Base-by-base conservation (phyloP, 35 echinoderm and acorn worm genomes). In the Ophioderma brevispina region DNA sequence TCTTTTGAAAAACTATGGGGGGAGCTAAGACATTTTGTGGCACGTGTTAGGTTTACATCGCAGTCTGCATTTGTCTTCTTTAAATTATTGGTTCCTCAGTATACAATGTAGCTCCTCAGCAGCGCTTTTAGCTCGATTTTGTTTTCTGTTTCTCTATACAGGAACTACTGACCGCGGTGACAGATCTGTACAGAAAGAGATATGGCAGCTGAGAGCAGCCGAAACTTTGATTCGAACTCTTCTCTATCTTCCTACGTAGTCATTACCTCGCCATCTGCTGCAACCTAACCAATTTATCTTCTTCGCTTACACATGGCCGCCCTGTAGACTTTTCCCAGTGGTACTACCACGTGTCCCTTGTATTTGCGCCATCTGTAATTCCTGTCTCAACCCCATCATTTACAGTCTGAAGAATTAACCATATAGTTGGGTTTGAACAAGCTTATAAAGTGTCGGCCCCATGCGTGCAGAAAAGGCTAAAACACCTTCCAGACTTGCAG, bases 351-450 rank as follows among this genome's bases (percentile, higher is more conserved):
- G 34, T 93, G 21, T 89, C 94, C 13, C n/a, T n/a, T n/a, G 94
- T 96, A 5, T 90, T 96, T 76, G 93, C 0, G 91, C 94, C 17
- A 37, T 96, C 3, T 88, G 38, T 31, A 96, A 92, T 40, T 93
- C 86, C 34, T 96, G 94, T 81, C 64, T 96, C 23, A 93, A 96
- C 82, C 94, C 94, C 3, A 88, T 96, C 43, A 96, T 96, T 76
- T 96, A 96, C 39, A 89, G 87, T 13, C 87, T 96, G 5, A 92
- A 93, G 56, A 85, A 96, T 33, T 70, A 82, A 39, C 77, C 82
- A 0, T 96, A 93, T 37, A 50, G 94, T 31, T 81, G 14, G 94
- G 90, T 2, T 36, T 96, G 28, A 55, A 49, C 49, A 94, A 40
- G 81, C 77, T 13, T 70, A n/a, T 90, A 0, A 32, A 80, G 15